Evolutionary conservation across 2,888 invertebrate species (phyloP).

Genomic region (Dynastes hyllus): DNA sequence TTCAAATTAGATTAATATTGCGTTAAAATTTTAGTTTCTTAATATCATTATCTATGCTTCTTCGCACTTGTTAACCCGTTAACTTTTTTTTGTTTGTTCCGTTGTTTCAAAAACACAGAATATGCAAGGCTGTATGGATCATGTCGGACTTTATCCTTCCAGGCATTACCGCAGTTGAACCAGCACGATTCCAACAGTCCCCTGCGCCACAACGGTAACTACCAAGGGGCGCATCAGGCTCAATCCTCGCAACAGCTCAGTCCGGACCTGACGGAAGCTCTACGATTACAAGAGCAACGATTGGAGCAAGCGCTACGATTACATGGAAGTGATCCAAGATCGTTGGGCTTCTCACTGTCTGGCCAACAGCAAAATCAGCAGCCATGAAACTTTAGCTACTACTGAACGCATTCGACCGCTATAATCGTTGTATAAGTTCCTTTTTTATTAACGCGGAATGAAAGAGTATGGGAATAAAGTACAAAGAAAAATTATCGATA

Average conservation of each 20-base stretch:
- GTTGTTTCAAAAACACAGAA: conserved; percentile 42
- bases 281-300: conserved; percentile 82
- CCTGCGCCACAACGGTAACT: conserved; percentile 69
- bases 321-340: conserved; percentile 84
- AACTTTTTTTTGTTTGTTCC: conserved; percentile 36
- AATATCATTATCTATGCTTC: no score
- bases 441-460: background rate
- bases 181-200: conserved; percentile 70
- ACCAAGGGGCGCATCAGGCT: conserved; percentile 67
- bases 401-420: conserved; percentile 74
- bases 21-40: no score
- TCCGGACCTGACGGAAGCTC: conserved; percentile 82
- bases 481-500: conserved; percentile 4
- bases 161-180: conserved; percentile 70
- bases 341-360: conserved; percentile 83
- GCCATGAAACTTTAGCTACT: conserved; percentile 88
- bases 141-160: conserved; percentile 51
- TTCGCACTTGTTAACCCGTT: no score
- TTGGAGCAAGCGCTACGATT: conserved; percentile 88
- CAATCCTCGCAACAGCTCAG: conserved; percentile 73
- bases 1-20: no score
- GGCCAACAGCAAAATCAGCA: conserved; percentile 73
- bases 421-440: background rate
- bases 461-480: conserved; percentile 7
- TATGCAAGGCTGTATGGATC: conserved; percentile 49